Evolutionary conservation across 2,888 invertebrate species (phyloP).

Genomic region (Drosophila macrospina): DNA sequence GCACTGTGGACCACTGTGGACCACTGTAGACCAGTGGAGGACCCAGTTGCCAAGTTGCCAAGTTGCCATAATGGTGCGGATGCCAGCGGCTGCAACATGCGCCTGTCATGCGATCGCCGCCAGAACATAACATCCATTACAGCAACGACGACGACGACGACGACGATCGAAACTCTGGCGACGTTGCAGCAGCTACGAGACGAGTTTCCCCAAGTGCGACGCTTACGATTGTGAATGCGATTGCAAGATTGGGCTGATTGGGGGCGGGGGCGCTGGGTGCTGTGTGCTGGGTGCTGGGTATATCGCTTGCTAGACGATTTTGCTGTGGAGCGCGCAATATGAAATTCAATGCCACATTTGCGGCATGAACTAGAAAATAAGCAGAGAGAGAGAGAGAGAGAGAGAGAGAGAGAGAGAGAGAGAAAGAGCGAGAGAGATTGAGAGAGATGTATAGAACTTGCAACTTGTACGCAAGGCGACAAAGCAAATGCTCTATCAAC

Average conservation of each 20-base stretch:
- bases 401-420: neutral
- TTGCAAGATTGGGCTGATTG: constrained; percentile 27
- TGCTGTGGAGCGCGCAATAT: constrained; percentile 67
- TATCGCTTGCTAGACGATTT: constrained; percentile 4
- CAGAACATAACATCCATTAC: constrained; percentile 82
- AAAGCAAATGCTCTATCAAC: constrained; percentile 27
- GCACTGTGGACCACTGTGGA: neutral
- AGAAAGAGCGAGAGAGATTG: no score
- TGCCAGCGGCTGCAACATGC: constrained; percentile 82
- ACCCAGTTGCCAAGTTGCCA: constrained; percentile 25
- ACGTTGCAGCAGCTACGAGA: constrained; percentile 17
- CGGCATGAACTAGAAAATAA: constrained; percentile 77
- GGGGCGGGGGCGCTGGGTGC: no score
- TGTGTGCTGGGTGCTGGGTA: no score
- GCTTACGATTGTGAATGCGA: constrained; percentile 66
- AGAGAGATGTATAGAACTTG: neutral
- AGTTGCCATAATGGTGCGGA: constrained; percentile 81
- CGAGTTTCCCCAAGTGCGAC: constrained; percentile 54
- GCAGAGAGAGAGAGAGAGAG: constrained; percentile 12
- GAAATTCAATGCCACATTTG: constrained; percentile 83
- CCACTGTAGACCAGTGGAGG: neutral
- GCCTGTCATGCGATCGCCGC: constrained; percentile 82
- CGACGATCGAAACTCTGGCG: constrained; percentile 21
- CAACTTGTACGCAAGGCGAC: neutral
- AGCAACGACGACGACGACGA: constrained; percentile 49